Evolutionary conservation across 2,888 invertebrate genomes (phyloP).

Genomic region (Trachelus tabidus): DNA sequence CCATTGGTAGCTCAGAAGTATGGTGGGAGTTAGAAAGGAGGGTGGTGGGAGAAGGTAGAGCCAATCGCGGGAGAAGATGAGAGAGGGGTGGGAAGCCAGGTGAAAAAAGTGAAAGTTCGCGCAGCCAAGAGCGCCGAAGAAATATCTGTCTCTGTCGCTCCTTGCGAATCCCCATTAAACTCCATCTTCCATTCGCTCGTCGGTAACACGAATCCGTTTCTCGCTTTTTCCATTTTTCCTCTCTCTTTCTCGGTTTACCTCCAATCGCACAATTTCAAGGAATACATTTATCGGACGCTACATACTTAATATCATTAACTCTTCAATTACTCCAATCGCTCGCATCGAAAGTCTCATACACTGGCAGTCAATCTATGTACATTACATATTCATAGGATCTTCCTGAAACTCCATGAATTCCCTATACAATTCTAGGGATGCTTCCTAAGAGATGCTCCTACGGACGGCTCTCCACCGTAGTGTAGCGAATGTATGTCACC

Average conservation of each 20-base stretch:
- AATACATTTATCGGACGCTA: neutral
- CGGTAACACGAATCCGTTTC: neutral
- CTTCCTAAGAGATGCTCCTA: neutral
- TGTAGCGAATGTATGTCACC: slow-evolving; percentile 17
- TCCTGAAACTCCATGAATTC: neutral
- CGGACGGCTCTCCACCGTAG: neutral
- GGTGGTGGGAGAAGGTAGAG: neutral
- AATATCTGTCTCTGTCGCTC: slow-evolving; percentile 19
- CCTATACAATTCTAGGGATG: neutral
- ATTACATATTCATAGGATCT: neutral
- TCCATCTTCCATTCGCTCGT: neutral
- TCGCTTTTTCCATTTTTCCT: neutral
- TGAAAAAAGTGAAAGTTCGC: slow-evolving; percentile 62
- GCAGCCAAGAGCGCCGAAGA: slow-evolving; percentile 35
- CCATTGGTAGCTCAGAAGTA: slow-evolving; percentile 32
- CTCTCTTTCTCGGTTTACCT: neutral
- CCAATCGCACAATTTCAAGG: neutral
- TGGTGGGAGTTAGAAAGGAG: neutral
- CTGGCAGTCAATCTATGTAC: neutral
- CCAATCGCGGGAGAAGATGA: slow-evolving; percentile 31
- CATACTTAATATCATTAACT: neutral
- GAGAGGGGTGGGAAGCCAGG: slow-evolving; percentile 24
- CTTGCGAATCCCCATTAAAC: neutral
- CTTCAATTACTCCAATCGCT: neutral
- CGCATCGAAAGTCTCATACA: neutral